These are phyloP conservation scores for Speoplatyrhinus poulsoni DNA, from an alignment of 2,113 vertebrate genomes.

Conservation along the genomic window DNA sequence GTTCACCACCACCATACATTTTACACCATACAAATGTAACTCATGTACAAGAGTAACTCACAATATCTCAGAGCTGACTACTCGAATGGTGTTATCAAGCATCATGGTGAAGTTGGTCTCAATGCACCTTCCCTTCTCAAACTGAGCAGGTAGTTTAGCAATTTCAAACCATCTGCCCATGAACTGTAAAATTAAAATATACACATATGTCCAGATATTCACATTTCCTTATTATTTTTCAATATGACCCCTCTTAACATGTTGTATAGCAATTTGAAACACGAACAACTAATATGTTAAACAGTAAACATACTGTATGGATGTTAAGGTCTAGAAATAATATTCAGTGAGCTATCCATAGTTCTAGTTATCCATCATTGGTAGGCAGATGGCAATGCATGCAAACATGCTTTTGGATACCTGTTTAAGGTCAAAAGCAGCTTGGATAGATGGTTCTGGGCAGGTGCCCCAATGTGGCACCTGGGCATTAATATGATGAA, in stretches of 20 bases:
- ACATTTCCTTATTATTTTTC: background rate
- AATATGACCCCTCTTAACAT: too few species aligned
- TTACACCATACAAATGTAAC: constrained; percentile 11
- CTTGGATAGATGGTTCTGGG: constrained; percentile 81
- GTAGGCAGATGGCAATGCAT: background rate
- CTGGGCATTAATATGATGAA: constrained; percentile 73
- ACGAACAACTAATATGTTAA: too few species aligned
- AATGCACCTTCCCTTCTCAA: constrained; percentile 78
- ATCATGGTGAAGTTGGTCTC: constrained; percentile 76
- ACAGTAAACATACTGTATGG: too few species aligned
- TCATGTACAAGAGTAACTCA: constrained; percentile 48
- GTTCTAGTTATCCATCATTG: background rate
- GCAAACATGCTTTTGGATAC: constrained; percentile 58
- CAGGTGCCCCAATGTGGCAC: constrained; percentile 84
- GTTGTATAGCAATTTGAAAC: too few species aligned
- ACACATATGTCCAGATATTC: constrained; percentile 16
- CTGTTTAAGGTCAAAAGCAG: constrained; percentile 81
- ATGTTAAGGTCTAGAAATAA: too few species aligned
- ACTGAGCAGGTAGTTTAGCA: constrained; percentile 75
- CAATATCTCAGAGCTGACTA: constrained; percentile 76
- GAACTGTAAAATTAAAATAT: constrained; percentile 61
- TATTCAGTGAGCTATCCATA: too few species aligned
- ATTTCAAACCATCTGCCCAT: constrained; percentile 82
- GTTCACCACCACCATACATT: background rate
- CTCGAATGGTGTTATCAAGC: constrained; percentile 63